These are phyloP conservation scores for Trichomycterus rosablanca DNA, from an alignment of 2,113 vertebrate species.

Conservation along the genomic window DNA sequence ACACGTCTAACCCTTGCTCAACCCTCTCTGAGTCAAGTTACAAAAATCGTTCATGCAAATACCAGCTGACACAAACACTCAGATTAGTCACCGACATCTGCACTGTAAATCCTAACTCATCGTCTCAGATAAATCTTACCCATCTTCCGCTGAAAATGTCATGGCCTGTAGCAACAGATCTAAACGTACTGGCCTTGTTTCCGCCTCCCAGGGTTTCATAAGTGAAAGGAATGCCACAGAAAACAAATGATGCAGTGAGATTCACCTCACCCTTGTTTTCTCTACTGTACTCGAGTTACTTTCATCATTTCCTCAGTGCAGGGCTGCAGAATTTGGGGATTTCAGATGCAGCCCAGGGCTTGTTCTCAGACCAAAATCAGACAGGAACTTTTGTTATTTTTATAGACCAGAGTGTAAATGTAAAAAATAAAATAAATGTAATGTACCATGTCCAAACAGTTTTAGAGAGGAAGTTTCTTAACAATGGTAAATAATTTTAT, in stretches of 20 bases:
- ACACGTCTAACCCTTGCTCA: constrained; percentile 14
- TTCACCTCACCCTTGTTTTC: not conserved
- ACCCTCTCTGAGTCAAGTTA: constrained; percentile 14
- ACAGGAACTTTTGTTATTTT: too few relatives aligned
- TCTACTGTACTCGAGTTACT: not conserved
- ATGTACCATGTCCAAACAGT: too few relatives aligned
- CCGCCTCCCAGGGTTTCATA: constrained; percentile 3
- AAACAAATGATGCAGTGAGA: not conserved
- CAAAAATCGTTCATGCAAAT: constrained; percentile 5
- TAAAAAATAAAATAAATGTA: too few relatives aligned
- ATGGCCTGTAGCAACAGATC: not conserved
- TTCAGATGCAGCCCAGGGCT: not conserved
- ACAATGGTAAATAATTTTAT: too few relatives aligned
- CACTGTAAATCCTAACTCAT: not conserved
- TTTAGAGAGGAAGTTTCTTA: too few relatives aligned
- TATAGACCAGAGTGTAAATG: too few relatives aligned
- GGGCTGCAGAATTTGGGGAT: not conserved
- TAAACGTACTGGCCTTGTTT: not conserved
- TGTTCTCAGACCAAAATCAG: not conserved
- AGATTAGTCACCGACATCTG: not conserved
- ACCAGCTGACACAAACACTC: constrained; percentile 3
- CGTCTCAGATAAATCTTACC: too few relatives aligned
- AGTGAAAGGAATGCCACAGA: constrained; percentile 11
- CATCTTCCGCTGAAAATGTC: not conserved
- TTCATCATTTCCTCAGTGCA: constrained; percentile 1